Evolutionary conservation across 1,140 invertebrate species (phyloP), one percentile per base, ranked within the genome.

Genomic region (Drosophila jambulina): DNA sequence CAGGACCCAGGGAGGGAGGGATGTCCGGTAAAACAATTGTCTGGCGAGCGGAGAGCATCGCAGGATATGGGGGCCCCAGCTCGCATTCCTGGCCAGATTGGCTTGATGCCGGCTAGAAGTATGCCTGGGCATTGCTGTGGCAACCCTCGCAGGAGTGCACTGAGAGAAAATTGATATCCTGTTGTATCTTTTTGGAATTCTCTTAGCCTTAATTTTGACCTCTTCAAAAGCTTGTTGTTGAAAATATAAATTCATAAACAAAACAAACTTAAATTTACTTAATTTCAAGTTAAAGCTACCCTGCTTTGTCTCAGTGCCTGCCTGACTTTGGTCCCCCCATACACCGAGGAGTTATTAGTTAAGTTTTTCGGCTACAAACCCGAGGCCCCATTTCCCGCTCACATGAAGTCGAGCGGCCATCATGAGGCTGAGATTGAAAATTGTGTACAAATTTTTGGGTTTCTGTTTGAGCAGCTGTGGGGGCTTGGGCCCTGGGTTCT

Each of bases 361-460:
- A 78, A 77, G 63, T 77, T 78, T 76, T 62, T 69, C 12, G 75
- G 75, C 48, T 68, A 21, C 46, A 36, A 68, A 53, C 51, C 34
- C 29, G 8, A 36, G 19, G 29, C 9, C 15, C 15, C 43, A 4
- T 13, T 8, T 17, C 15, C 51, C 23, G 27, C 57, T 54, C 45
- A 65, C 61, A 65, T 36, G 38, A 56, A 21, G 63, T 38, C 38
- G 49, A 19, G 17, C 49, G 40, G 25, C 25, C 68, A 67, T 69
- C 63, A 70, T 63, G 65, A 40, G 36, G 76, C 76, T 53, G 75
- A 78, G 76, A 78, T 78, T 78, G 76, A 78, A 78, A 78, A 78
- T 78, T 78, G 65, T 78, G 75, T 71, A 63, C 75, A 78, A 78
- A 78, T 78, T 78, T 78, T 64, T 78, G 75, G 75, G 58, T 64